Evolutionary conservation across 30 jellyfish, hydroid and myxozoan species (phyloP), one percentile per base, ranked within the genome.

Genomic region (Pelagia noctiluca): DNA sequence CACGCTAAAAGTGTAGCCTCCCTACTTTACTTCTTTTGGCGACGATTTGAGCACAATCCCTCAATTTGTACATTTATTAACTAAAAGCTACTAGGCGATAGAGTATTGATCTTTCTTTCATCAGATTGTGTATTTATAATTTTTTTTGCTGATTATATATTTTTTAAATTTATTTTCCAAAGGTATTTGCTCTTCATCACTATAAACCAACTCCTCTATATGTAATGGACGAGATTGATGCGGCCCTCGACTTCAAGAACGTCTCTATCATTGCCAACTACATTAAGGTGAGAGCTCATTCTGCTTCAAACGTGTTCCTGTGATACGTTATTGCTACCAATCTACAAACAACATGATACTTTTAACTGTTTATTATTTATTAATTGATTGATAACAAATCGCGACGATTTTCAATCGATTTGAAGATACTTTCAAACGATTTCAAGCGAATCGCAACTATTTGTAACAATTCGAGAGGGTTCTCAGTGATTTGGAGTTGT

Each of bases 141-240:
- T n/a, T n/a, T n/a, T n/a, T n/a, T n/a, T n/a, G n/a, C n/a, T n/a
- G n/a, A n/a, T n/a, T n/a, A n/a, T n/a, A n/a, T n/a, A n/a, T n/a
- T n/a, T n/a, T n/a, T n/a, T n/a, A n/a, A n/a, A n/a, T n/a, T n/a
- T n/a, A n/a, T n/a, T 34, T 30, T 48, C 24, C 23, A 21, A 24
- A 92, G 98, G 98, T 92, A 16, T 92, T 92, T 75, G 98, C 98
- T 1, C 77, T 92, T 63, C 98, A 92, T 81, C 97, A 92, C 71
- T 92, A 32, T 71, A 85, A 86, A 78, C 98, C 98, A 37, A 78
- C 98, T 19, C 98, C 98, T 24, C 71, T 92, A 1, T 92, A 92
- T 65, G 98, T 92, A 49, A 92, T 92, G 98, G 98, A 92, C 53
- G 98, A 92, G 88, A 92, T 92, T 31, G 98, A 92, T 52, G 98